phyloP scores from a whole-genome alignment of 2,113 vertebrate species.

The Hyaena hyaena region DNA sequence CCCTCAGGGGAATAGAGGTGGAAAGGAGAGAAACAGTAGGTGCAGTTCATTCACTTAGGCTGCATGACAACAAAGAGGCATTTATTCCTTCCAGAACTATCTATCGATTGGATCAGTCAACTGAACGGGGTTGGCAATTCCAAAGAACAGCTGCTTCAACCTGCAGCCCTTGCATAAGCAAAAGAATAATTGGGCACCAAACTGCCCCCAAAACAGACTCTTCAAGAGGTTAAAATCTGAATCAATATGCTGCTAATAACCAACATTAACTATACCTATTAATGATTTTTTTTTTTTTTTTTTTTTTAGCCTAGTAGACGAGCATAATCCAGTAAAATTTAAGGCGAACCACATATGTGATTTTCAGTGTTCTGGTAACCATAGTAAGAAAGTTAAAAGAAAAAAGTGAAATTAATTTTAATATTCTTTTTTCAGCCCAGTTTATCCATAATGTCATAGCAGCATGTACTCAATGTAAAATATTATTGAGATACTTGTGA shows the following conservation, averaged over 20 bases:
- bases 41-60: not conserved
- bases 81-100: not conserved
- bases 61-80: not conserved
- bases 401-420: constrained; percentile 10
- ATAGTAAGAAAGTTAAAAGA: constrained; percentile 11
- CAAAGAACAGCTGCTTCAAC: not conserved
- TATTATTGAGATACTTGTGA: not conserved
- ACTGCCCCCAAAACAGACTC: not conserved
- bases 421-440: not conserved
- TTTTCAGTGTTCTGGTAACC: not conserved
- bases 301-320: not conserved
- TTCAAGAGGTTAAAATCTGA: not conserved
- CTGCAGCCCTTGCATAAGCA: not conserved
- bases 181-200: not conserved
- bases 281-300: constrained; percentile 20
- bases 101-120: not conserved
- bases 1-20: not conserved
- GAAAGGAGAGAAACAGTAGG: not conserved
- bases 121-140: not conserved
- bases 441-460: not conserved
- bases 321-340: not conserved
- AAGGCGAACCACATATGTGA: not conserved
- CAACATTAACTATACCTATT: not conserved
- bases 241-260: not conserved
- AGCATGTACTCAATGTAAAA: not conserved